phyloP scores from a whole-genome alignment of 1,140 invertebrate genomes.

The fruit fly (Drosophila melanogaster) region Release_6_plus_ISO1_MT NC_004354.4:7189501-7190000 shows the following conservation, averaged over 20 bases:
- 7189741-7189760: conserved; percentile 55
- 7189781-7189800: conserved; percentile 1
- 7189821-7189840: background rate
- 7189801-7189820: background rate
- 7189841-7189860: background rate
- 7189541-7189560: conserved; percentile 5
- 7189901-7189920: conserved; percentile 82
- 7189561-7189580: background rate
- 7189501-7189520: conserved; percentile 24
- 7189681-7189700: conserved; percentile 45
- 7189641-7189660: conserved; percentile 16
- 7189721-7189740: conserved; percentile 66
- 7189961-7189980: conserved; percentile 33
- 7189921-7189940: conserved; percentile 81
- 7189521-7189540: background rate
- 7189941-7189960: conserved; percentile 55
- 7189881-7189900: conserved; percentile 56
- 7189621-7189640: conserved; percentile 55
- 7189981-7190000: conserved; percentile 40
- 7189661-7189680: conserved; percentile 32
- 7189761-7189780: conserved; percentile 1
- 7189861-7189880: conserved; percentile 12
- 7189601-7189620: conserved; percentile 39
- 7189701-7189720: conserved; percentile 78
- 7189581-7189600: conserved; percentile 16